Evolutionary conservation across 2,113 vertebrate species (phyloP).

Genomic region (Ardeotis arabs): DNA sequence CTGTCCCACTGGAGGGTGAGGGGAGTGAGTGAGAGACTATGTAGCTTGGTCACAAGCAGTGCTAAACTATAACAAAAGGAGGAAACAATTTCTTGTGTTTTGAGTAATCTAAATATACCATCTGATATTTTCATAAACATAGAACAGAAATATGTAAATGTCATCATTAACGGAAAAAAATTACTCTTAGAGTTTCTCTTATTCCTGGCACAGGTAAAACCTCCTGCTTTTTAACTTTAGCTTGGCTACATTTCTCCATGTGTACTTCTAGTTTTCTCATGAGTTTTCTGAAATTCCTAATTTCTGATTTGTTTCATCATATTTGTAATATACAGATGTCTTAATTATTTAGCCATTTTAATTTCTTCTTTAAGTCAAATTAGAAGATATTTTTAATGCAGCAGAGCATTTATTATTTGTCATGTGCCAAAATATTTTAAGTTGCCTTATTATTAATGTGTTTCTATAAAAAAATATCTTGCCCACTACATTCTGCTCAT

Average conservation of each 20-base stretch:
- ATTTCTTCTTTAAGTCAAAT: background rate
- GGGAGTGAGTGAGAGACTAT: no score
- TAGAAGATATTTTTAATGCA: background rate
- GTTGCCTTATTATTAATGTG: background rate
- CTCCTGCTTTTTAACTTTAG: background rate
- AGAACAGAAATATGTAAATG: background rate
- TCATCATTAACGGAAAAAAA: background rate
- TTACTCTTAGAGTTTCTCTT: background rate
- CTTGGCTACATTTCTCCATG: background rate
- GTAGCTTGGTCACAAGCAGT: no score
- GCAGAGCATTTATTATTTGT: background rate
- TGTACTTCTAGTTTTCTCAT: background rate
- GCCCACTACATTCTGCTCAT: background rate
- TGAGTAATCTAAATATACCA: background rate
- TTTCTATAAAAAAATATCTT: background rate
- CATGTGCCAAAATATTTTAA: background rate
- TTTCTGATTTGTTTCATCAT: background rate
- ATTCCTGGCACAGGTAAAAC: background rate
- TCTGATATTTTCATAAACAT: background rate
- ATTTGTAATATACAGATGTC: background rate
- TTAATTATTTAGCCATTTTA: background rate
- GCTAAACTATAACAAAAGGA: background rate
- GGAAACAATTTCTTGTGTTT: background rate
- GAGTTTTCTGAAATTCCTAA: background rate
- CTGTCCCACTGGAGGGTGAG: no score